Evolutionary conservation across 2,113 vertebrate genomes (phyloP).

Genomic region (Pelobates fuscus): DNA sequence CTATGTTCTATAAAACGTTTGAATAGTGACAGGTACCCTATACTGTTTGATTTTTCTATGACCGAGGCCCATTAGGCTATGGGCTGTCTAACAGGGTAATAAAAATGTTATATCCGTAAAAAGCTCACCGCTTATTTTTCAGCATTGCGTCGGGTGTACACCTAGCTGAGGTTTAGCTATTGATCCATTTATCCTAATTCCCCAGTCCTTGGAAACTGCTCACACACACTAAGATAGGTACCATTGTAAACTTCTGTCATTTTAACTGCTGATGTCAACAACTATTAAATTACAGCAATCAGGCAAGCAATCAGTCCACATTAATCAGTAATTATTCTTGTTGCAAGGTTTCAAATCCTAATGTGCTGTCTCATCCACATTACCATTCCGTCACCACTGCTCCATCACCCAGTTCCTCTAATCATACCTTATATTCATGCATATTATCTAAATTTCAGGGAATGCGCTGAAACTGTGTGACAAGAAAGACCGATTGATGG

Average conservation of each 20-base stretch:
- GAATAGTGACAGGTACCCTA: constrained; percentile 10
- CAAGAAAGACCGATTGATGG: too few species aligned
- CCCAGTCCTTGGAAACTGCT: constrained; percentile 9
- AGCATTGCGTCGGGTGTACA: not conserved
- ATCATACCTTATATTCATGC: not conserved
- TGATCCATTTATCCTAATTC: constrained; percentile 28
- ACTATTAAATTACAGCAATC: constrained; percentile 35
- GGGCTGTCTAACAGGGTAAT: not conserved
- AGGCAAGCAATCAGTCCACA: constrained; percentile 35
- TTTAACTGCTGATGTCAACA: constrained; percentile 40
- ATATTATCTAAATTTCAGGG: too few species aligned
- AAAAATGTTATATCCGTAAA: constrained; percentile 17
- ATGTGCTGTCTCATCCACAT: constrained; percentile 36
- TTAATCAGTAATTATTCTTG: constrained; percentile 26
- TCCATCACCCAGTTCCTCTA: not conserved
- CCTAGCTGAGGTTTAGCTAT: constrained; percentile 15
- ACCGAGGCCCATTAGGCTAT: constrained; percentile 17
- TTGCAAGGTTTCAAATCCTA: constrained; percentile 14
- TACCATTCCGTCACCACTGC: not conserved
- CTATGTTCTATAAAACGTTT: not conserved
- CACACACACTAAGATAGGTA: not conserved
- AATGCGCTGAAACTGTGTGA: too few species aligned
- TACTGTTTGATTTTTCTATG: constrained; percentile 11
- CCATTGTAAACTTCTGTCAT: constrained; percentile 24
- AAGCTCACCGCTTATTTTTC: not conserved